Evolutionary conservation across 2,797 vertebrate genomes (phyloP).

Genomic region (Simalia tracyae): DNA sequence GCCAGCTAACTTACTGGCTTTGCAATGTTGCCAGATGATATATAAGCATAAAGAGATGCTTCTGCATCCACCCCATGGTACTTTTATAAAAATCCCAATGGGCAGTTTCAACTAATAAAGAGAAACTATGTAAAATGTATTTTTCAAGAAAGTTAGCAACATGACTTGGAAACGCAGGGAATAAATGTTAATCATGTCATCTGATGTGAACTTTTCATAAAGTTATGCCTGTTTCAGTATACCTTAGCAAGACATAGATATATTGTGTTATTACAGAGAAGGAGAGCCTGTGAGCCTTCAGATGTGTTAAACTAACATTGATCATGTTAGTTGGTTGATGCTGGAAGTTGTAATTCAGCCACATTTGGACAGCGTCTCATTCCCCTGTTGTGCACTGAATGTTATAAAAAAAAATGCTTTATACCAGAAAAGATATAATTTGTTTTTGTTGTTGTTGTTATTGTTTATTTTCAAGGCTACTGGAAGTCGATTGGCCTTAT

Average conservation of each 20-base stretch:
- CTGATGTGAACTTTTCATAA: not conserved
- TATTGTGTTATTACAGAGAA: not conserved
- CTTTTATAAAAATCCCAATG: not conserved
- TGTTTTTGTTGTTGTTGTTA: not conserved
- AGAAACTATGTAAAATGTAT: not conserved
- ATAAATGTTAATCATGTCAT: not conserved
- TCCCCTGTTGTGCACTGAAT: not conserved
- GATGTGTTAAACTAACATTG: not conserved
- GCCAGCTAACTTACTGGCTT: not conserved
- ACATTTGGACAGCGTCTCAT: too few species aligned
- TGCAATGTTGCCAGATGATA: not conserved
- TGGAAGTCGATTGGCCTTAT: slow-evolving; percentile 70
- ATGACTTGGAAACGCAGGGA: not conserved
- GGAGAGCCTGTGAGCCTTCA: not conserved
- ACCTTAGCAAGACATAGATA: not conserved
- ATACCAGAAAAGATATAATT: not conserved
- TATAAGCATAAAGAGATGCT: not conserved
- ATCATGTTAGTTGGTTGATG: too few species aligned
- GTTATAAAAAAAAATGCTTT: not conserved
- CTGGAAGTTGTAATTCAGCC: too few species aligned
- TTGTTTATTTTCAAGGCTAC: slow-evolving; percentile 65
- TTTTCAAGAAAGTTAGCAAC: not conserved
- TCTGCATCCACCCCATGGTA: not conserved
- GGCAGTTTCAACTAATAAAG: not conserved
- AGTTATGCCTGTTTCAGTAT: not conserved